phyloP scores from a whole-genome alignment of 2,113 vertebrate species.

The Psittacara wagleri region DNA sequence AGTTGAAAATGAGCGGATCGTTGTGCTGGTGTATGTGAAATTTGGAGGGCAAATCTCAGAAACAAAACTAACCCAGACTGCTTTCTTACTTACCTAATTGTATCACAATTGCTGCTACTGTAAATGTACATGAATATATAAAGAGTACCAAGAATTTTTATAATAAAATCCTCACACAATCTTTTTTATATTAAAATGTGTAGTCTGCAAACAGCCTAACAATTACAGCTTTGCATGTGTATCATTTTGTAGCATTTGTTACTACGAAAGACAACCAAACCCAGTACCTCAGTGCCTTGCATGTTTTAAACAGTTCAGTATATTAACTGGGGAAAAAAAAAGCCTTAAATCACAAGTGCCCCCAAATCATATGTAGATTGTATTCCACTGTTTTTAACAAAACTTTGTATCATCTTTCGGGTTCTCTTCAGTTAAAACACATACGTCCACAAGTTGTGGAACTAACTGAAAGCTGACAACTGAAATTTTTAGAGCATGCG shows the following conservation, averaged over 20 bases:
- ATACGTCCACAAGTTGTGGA: not conserved
- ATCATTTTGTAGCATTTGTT: conserved; percentile 47
- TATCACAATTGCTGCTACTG: conserved; percentile 58
- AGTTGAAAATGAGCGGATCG: not conserved
- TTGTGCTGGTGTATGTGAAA: not conserved
- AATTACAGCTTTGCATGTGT: conserved; percentile 43
- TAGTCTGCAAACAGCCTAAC: conserved; percentile 48
- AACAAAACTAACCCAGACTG: not conserved
- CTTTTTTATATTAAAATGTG: conserved; percentile 60
- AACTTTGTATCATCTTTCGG: not conserved
- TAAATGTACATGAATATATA: conserved; percentile 56
- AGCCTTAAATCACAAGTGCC: conserved; percentile 12
- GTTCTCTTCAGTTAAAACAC: conserved; percentile 2
- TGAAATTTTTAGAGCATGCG: not conserved
- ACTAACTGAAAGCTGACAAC: not conserved
- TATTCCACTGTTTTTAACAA: not conserved
- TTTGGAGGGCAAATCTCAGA: not conserved
- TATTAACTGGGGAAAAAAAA: not conserved
- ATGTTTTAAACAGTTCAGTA: conserved; percentile 12
- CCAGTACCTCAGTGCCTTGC: conserved; percentile 53
- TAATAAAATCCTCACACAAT: not conserved
- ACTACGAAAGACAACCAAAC: conserved; percentile 25
- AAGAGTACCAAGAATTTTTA: conserved; percentile 53
- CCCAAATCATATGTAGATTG: not conserved
- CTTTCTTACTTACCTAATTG: conserved; percentile 8